These are phyloP conservation scores for Anastatus disparis DNA, from an alignment of 1,140 invertebrate genomes.

Conservation along the genomic window DNA sequence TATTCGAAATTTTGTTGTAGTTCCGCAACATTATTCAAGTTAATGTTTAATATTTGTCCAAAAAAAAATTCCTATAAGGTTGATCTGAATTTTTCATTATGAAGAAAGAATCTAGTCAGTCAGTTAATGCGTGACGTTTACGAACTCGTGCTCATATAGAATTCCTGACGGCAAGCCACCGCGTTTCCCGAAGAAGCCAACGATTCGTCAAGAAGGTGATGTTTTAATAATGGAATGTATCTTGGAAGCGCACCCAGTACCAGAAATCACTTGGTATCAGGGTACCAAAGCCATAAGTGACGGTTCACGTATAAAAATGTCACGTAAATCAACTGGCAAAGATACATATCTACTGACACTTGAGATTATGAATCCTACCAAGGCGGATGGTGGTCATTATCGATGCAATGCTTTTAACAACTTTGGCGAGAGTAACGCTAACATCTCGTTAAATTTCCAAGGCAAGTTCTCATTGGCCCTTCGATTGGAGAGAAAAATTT, in stretches of 20 bases:
- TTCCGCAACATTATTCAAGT: no score
- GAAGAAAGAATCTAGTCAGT: no score
- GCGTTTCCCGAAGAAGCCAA: conserved; percentile 96
- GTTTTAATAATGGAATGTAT: conserved; percentile 95
- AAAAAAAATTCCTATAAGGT: no score
- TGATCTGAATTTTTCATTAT: no score
- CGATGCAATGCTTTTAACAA: conserved; percentile 98
- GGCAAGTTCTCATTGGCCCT: no score
- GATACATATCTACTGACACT: conserved; percentile 91
- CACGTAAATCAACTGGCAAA: conserved; percentile 84
- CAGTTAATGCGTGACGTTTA: conserved; percentile 15
- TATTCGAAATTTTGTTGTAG: no score
- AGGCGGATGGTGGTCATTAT: conserved; percentile 97
- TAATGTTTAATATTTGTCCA: background rate
- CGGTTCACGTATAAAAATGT: conserved; percentile 86
- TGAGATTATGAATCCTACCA: conserved; percentile 93
- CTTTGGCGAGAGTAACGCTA: conserved; percentile 98
- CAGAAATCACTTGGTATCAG: conserved; percentile 96
- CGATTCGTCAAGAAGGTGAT: conserved; percentile 94
- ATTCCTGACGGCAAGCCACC: conserved; percentile 95
- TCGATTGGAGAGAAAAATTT: no score
- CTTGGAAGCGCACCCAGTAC: conserved; percentile 92
- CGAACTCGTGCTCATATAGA: conserved; percentile 72
- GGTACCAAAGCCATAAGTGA: conserved; percentile 84
- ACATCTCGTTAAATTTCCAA: conserved; percentile 99